Base-by-base conservation (phyloP, 1,140 invertebrate species). In the Stegodyphus dumicola region DNA sequence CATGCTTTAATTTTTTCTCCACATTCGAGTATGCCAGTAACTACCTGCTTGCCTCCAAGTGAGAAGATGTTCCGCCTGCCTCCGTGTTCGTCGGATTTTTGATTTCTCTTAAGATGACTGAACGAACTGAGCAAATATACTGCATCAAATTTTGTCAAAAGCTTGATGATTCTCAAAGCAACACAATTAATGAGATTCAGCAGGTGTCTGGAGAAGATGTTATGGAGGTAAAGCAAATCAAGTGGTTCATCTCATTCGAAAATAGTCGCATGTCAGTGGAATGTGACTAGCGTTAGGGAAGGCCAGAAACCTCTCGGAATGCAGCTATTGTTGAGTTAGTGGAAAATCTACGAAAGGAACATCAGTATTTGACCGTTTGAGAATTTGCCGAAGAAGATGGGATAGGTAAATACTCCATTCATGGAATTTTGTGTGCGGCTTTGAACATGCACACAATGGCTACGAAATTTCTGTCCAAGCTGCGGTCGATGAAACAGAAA, bases 191-290 rank as follows among this genome's bases (percentile, higher is more conserved):
- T 4, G 87, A 87, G 65, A 88, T 88, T 83, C 85, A 86, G 70
- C 56, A 86, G 67, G 79, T 85, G 73, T 88, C 88, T 74, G 85
- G 86, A 51, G 86, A 89, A 13, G 88, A 88, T 84, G 87, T 81
- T 48, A 88, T 89, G 88, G 83, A 87, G 74, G 76, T 65, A 64
- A 76, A 87, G 77, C 87, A 75, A 53, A 89, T 89, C 17, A 87
- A 88, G 87, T 88, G 85, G 88, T 87, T 87, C 64, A 88, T 87
- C 79, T 65, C 69, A 52, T 89, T 89, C 65, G 89, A 87, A 89
- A 76, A 86, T 87, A 84, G 81, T 80, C 67, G 66, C 77, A 88
- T 69, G 77, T 88, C 78, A 73, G 87, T 88, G 86, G 88, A 87
- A 15, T 86, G 86, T 48, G 69, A 89, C 18, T 17, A 6, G 64